Evolutionary conservation across 2,888 invertebrate species (phyloP), one percentile per base, ranked within the genome.

Genomic region (Coenonympha arcania): DNA sequence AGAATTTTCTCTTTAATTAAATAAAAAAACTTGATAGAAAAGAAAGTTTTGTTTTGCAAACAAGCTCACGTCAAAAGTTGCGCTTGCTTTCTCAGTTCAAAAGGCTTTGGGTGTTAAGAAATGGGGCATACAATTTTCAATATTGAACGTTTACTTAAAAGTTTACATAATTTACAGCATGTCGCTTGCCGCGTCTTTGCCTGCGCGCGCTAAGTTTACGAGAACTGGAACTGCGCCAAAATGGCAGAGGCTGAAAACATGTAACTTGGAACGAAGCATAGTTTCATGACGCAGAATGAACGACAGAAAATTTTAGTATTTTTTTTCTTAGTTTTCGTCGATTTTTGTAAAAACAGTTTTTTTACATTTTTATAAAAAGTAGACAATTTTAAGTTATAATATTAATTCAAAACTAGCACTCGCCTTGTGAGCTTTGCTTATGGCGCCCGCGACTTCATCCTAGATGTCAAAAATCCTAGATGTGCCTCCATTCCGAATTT

Each of bases 111-210:
- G 30, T 30, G 41, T 41, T 41, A 19, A 41, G 30, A 41, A 41
- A 19, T 41, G 28, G 41, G 30, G 19, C 41, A 28, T 41, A 41
- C 9, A 26, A 41, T 30, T 41, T 41, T 30, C 41, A 33, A 43
- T 43, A 43, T 43, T 22, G 31, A 43, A 43, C 9, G 31, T 43
- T 43, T 33, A 33, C 30, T 31, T 22, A 20, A 20, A 43, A 43
- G 19, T 43, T 43, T 31, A 22, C 22, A 22, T 33, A 43, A 43
- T 43, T 43, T 43, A 43, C 43, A 43, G n/a, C 15, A 43, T 33
- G 31, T 31, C n/a, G 20, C 43, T 30, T 30, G 41, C 41, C 41
- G 41, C 43, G 30, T 43, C 43, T 43, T 31, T 31, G 30, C 13
- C 22, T 33, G 22, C 20, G 18, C n/a, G 41, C 13, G 20, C 18